Evolutionary conservation across 2,113 vertebrate genomes (phyloP).

Genomic region (Spea bombifrons): DNA sequence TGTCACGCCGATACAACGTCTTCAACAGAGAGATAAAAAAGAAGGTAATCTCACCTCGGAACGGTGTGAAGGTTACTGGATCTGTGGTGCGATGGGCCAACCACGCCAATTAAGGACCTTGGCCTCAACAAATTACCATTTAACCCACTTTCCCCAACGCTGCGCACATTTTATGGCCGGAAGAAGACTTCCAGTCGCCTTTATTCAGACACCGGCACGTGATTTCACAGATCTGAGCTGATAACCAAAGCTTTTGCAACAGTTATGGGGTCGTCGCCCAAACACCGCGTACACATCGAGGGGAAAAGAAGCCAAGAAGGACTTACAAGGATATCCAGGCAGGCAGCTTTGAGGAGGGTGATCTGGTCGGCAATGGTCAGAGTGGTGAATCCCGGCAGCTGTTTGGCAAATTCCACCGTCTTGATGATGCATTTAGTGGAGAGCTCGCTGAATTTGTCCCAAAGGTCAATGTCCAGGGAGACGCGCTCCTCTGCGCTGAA

Average conservation of each 20-base stretch:
- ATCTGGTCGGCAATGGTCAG: slow-evolving; percentile 98
- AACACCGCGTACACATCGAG: too few relatives aligned
- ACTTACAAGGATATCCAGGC: slow-evolving; percentile 94
- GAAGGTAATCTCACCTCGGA: too few relatives aligned
- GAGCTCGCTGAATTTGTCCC: slow-evolving; percentile 98
- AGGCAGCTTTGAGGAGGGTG: slow-evolving; percentile 96
- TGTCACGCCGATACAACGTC: background rate
- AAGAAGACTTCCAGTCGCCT: background rate
- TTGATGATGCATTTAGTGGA: slow-evolving; percentile 99
- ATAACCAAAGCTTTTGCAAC: too few relatives aligned
- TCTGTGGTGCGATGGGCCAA: too few relatives aligned
- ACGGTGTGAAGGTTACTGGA: too few relatives aligned
- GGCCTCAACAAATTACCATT: too few relatives aligned
- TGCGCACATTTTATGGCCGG: too few relatives aligned
- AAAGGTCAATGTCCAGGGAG: slow-evolving; percentile 91
- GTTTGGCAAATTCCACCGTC: slow-evolving; percentile 98
- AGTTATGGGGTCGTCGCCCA: too few relatives aligned
- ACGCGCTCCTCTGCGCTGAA: slow-evolving; percentile 94
- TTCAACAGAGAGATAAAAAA: too few relatives aligned
- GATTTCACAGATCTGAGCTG: background rate
- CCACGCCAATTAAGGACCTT: too few relatives aligned
- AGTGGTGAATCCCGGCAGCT: slow-evolving; percentile 93
- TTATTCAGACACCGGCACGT: background rate
- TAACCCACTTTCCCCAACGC: too few relatives aligned
- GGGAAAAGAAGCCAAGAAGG: background rate